A percentile compares a stretch with the other conserved stretches of the same genome.
Evolutionary conservation across 2,113 vertebrate species (phyloP).

Genomic region (Stercorarius parasiticus): DNA sequence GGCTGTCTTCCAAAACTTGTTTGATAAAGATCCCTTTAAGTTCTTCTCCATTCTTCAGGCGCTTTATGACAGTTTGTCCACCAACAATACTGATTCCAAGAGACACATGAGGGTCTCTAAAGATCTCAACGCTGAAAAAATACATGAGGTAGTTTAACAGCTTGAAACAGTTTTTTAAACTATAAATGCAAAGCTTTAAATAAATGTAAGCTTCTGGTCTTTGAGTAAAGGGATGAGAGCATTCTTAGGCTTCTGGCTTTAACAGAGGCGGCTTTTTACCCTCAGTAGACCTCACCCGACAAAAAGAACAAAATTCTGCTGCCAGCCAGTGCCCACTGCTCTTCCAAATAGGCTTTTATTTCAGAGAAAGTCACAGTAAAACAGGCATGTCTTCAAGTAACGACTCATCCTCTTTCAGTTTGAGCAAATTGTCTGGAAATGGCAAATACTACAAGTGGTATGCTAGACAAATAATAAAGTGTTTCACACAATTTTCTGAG

Average conservation of each 20-base stretch:
- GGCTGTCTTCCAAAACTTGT: constrained; percentile 90
- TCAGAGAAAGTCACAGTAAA: not conserved
- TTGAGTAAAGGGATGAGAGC: not conserved
- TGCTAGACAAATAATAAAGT: not conserved
- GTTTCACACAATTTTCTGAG: not conserved
- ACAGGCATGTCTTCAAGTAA: not conserved
- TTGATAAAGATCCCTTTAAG: constrained; percentile 99
- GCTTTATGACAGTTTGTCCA: constrained; percentile 91
- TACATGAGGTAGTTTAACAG: not conserved
- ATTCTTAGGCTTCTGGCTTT: not conserved
- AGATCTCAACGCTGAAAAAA: constrained; percentile 88
- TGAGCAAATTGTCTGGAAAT: not conserved
- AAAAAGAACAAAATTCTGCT: not conserved
- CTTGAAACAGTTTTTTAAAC: not conserved
- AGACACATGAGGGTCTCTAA: constrained; percentile 82
- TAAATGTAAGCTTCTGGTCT: constrained; percentile 2
- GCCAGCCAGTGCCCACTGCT: not conserved
- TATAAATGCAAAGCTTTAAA: not conserved
- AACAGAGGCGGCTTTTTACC: not conserved
- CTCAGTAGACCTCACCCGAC: not conserved
- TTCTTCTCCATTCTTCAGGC: constrained; percentile 94
- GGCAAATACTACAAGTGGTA: not conserved
- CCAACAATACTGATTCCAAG: constrained; percentile 99
- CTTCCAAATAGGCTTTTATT: not conserved
- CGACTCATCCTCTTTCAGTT: not conserved